phyloP scores from a whole-genome alignment of 2,888 invertebrate genomes.

The Schrankia costaestrigalis region DNA sequence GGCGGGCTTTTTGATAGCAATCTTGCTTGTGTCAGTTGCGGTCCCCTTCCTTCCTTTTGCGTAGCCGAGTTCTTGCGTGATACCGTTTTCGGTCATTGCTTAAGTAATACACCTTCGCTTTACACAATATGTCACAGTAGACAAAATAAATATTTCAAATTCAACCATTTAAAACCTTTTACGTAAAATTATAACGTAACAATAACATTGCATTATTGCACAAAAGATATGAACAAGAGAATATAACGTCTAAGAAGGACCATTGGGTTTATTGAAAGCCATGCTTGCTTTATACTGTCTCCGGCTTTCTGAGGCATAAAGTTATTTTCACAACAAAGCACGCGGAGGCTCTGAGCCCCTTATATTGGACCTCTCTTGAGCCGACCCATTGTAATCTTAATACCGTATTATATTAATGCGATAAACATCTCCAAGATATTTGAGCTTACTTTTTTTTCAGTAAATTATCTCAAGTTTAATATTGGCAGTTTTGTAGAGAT shows the following conservation, averaged over 20 bases:
- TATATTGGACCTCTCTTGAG: constrained; percentile 78
- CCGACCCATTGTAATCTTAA: constrained; percentile 78
- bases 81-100: constrained; percentile 36
- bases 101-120: constrained; percentile 28
- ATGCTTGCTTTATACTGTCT: constrained; percentile 63
- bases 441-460: constrained; percentile 59
- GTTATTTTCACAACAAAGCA: constrained; percentile 80
- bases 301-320: constrained; percentile 71
- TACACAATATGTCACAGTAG: constrained; percentile 28
- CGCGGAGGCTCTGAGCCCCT: constrained; percentile 67
- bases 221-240: constrained; percentile 62
- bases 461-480: constrained; percentile 62
- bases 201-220: constrained; percentile 63
- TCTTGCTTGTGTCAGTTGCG: constrained; percentile 46
- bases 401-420: constrained; percentile 80
- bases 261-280: constrained; percentile 74
- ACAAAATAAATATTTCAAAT: constrained; percentile 25
- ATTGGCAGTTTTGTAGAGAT: constrained; percentile 56
- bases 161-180: constrained; percentile 25
- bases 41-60: constrained; percentile 39
- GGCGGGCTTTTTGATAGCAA: constrained; percentile 51
- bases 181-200: constrained; percentile 27
- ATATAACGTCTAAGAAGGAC: constrained; percentile 57
- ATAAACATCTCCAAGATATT: constrained; percentile 74
- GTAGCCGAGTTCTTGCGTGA: constrained; percentile 37